phyloP scores from a whole-genome alignment of 2,113 vertebrate genomes.

The Rhegmatorhina hoffmannsi region DNA sequence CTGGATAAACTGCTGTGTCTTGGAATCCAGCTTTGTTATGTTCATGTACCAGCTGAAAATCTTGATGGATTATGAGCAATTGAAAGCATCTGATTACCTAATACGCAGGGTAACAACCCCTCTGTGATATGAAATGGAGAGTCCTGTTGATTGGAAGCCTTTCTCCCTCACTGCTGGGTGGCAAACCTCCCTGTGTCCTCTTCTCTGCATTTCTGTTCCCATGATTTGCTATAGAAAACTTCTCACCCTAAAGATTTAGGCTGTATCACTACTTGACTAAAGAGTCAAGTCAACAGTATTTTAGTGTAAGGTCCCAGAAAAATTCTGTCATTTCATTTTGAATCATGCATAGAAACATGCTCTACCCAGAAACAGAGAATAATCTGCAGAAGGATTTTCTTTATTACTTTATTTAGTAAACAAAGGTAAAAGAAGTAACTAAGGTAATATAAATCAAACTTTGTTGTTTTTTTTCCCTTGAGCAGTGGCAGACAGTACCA shows the following conservation, averaged over 20 bases:
- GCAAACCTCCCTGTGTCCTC: neutral
- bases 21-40: neutral
- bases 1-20: neutral
- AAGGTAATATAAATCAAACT: neutral
- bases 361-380: neutral
- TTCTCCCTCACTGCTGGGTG: neutral
- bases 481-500: neutral
- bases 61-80: neutral
- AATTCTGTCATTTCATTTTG: neutral
- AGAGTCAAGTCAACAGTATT: neutral
- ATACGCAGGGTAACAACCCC: accelerated
- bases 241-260: neutral
- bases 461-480: neutral
- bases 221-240: neutral
- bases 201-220: neutral
- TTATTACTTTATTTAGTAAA: neutral
- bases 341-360: neutral
- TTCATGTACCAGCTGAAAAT: neutral
- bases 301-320: neutral
- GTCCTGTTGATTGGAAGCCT: neutral
- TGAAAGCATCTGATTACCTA: neutral
- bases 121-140: neutral
- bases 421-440: neutral
- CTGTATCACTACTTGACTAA: neutral
- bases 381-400: neutral